These are phyloP conservation scores for Ameiurus melas DNA, from an alignment of 2,113 vertebrate species.

Conservation along the genomic window DNA sequence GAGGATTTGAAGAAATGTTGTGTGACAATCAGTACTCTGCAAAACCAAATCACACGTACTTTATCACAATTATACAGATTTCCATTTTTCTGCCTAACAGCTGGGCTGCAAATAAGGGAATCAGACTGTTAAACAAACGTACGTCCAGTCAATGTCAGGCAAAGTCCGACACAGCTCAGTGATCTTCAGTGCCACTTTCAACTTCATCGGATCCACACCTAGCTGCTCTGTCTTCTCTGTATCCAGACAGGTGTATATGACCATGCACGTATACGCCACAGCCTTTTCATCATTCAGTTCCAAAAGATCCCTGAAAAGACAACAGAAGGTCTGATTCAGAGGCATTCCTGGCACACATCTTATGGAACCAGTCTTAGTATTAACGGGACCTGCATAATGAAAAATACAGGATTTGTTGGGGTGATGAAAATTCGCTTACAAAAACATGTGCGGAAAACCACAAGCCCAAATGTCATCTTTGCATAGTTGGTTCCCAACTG, in stretches of 20 bases:
- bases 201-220: slow-evolving; percentile 66
- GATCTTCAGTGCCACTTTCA: slow-evolving; percentile 75
- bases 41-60: slow-evolving; percentile 9
- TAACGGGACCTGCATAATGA: slow-evolving; percentile 28
- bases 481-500: slow-evolving; percentile 84
- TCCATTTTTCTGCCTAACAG: not conserved
- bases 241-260: slow-evolving; percentile 87
- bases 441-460: slow-evolving; percentile 67
- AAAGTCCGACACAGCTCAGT: slow-evolving; percentile 78
- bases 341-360: not conserved
- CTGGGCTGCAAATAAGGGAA: not conserved
- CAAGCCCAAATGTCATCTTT: slow-evolving; percentile 82
- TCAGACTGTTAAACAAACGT: not conserved
- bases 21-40: slow-evolving; percentile 86
- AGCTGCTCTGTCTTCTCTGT: slow-evolving; percentile 75
- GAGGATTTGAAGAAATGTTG: slow-evolving; percentile 87
- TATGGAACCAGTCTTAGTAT: slow-evolving; percentile 12
- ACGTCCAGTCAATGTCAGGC: slow-evolving; percentile 85
- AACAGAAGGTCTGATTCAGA: not conserved
- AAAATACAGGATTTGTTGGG: slow-evolving; percentile 32
- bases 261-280: slow-evolving; percentile 83
- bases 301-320: slow-evolving; percentile 74
- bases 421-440: slow-evolving; percentile 64
- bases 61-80: not conserved
- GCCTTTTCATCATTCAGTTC: slow-evolving; percentile 79